Conservation (phyloP, 2,797 vertebrate species). For the Threskiornis aethiopicus region DNA sequence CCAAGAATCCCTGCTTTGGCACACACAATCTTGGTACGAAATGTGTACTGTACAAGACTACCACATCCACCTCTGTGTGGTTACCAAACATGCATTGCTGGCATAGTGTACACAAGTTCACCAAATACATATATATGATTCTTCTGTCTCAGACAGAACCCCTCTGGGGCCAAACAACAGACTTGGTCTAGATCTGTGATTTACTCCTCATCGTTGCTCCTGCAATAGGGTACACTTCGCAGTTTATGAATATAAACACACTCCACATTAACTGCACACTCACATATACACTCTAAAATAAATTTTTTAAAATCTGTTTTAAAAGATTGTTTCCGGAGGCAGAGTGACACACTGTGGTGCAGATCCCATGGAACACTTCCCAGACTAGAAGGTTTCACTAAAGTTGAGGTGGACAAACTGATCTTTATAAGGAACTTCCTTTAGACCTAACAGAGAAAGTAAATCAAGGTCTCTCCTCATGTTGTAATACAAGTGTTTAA, state of each 20-base stretch:
- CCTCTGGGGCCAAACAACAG: not conserved
- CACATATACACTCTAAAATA: rapidly evolving
- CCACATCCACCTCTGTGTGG: rapidly evolving
- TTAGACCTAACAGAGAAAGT: not conserved
- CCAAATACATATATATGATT: rapidly evolving
- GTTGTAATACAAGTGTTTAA: not conserved
- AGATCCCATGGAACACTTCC: not conserved
- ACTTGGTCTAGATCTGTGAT: no score
- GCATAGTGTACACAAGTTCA: no score
- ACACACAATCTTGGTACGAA: rapidly evolving
- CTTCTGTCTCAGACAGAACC: not conserved
- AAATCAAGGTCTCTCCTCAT: not conserved
- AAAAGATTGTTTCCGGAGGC: not conserved
- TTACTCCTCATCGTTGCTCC: not conserved
- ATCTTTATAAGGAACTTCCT: not conserved
- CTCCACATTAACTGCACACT: not conserved
- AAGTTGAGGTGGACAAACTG: not conserved
- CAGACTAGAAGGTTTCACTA: not conserved
- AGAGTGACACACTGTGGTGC: not conserved
- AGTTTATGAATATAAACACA: not conserved
- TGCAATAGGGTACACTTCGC: rapidly evolving
- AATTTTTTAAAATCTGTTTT: not conserved
- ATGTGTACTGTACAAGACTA: rapidly evolving
- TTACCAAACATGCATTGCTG: not conserved
- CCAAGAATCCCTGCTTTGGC: rapidly evolving